Evolutionary conservation across 1,140 invertebrate species (phyloP), one percentile per base, ranked within the genome.

Genomic region (Calycopis cecrops): DNA sequence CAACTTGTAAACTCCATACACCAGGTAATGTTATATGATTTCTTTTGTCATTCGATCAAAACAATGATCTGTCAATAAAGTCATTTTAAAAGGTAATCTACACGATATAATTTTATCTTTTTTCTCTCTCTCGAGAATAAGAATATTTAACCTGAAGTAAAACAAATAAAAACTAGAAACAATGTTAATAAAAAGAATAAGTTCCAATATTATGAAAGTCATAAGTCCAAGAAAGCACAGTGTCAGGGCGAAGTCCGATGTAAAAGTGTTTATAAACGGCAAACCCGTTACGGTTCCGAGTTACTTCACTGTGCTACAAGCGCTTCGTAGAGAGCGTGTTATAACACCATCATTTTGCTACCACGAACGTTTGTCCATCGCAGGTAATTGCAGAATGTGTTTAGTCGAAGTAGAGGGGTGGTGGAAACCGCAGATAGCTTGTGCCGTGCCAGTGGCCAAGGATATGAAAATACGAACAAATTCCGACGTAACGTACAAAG

Each of bases 301-400:
- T 35, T 79, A 79, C 40, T 84, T 65, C 35, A 81, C 78, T 4
- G 61, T 81, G 4, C 48, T 80, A 1, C 83, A 86, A 49, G 79
- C 79, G 0, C 50, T 79, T n/a, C 69, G 74, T 4, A 56, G 59
- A 11, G 69, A 76, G 52, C 50, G 61, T 4, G 60, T 84, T 0
- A 70, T 71, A 0, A 48, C 80, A 35, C 83, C 83, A 0, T 65
- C 70, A 0, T 84, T 86, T 48, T 86, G 80, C 50, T 84, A 79
- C 38, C 94, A 95, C 81, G 94, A 95, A 56, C 77, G 94, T 35
- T 84, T 95, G 3, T 93, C 92, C 6, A 91, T 95, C 55, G 94
- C 94, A 53, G 94, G 94, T 4, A 95, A 95, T 75, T 92, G 92
- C 59, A 87, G 94, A 50, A 95, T 95, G 94, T 95, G 94, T 81